These are phyloP conservation scores for Loriculus beryllinus DNA, from an alignment of 2,797 vertebrate genomes.

Conservation along the genomic window DNA sequence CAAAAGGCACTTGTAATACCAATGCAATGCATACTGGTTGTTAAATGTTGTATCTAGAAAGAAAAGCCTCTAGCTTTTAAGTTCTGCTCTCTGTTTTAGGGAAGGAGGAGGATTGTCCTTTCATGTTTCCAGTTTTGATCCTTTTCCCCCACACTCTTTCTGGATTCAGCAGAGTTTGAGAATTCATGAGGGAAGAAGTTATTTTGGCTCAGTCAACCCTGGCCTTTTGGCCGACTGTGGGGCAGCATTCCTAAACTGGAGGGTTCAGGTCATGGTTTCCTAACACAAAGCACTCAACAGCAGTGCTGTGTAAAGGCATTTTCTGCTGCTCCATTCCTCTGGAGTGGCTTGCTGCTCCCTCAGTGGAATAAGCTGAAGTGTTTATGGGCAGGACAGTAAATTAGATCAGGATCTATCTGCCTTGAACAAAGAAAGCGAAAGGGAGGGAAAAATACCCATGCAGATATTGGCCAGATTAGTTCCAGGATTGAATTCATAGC, in stretches of 20 bases:
- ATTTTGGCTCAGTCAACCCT: not conserved
- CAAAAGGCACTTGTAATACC: conserved; percentile 27
- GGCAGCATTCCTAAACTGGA: not conserved
- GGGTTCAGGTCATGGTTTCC: not conserved
- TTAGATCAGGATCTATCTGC: not conserved
- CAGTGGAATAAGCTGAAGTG: not conserved
- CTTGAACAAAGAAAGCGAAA: not conserved
- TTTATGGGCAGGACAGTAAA: not conserved
- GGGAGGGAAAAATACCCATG: rapidly evolving
- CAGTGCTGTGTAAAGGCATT: not conserved
- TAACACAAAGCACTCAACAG: not conserved
- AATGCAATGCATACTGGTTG: not conserved
- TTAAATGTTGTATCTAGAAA: not conserved
- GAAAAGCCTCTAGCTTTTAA: not conserved
- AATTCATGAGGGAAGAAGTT: not conserved
- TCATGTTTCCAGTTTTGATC: not conserved
- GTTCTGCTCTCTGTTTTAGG: not conserved
- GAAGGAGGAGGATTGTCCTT: not conserved
- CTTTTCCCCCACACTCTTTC: not conserved
- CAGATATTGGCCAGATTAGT: not conserved
- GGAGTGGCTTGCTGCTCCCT: not conserved
- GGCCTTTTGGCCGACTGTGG: not conserved
- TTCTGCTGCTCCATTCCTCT: not conserved
- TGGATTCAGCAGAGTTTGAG: not conserved
- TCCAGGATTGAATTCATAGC: not conserved